A percentile compares a stretch with the other conserved stretches of the same genome.
Evolutionary conservation across 1,140 invertebrate species (phyloP).

Genomic region (Dysdera silvatica): DNA sequence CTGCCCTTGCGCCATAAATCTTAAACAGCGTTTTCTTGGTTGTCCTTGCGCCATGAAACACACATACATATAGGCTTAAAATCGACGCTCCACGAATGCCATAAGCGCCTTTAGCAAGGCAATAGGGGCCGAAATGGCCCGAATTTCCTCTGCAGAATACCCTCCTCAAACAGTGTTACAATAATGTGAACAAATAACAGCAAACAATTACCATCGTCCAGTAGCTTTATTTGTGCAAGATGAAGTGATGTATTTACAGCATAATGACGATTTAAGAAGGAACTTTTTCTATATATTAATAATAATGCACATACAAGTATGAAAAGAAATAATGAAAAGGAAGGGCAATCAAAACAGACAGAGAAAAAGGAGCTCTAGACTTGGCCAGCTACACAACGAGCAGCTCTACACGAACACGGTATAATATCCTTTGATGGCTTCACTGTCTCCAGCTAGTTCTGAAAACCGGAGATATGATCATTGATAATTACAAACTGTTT

Average conservation of each 20-base stretch:
- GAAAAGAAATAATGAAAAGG: constrained; percentile 25
- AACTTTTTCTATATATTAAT: constrained; percentile 29
- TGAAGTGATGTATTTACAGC: constrained; percentile 29
- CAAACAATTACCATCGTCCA: constrained; percentile 15
- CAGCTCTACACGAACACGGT: not conserved
- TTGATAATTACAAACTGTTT: too few relatives aligned
- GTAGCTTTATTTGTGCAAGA: constrained; percentile 29
- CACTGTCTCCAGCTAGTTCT: not conserved
- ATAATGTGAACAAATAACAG: not conserved
- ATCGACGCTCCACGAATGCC: too few relatives aligned
- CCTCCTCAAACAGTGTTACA: too few relatives aligned
- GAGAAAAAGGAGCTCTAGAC: constrained; percentile 14
- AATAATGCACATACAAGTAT: constrained; percentile 5
- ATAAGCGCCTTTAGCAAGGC: too few relatives aligned
- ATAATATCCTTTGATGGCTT: not conserved
- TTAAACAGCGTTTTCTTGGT: too few relatives aligned
- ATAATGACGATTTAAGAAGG: constrained; percentile 25
- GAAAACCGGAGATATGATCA: not conserved
- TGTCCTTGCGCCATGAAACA: too few relatives aligned
- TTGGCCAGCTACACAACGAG: not conserved
- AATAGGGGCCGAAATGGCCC: too few relatives aligned
- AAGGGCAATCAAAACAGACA: constrained; percentile 25
- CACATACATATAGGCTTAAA: too few relatives aligned
- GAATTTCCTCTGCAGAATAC: too few relatives aligned
- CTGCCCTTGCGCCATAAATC: too few relatives aligned